phyloP scores from a whole-genome alignment of 2,113 vertebrate species.

The Strix aluco region DNA sequence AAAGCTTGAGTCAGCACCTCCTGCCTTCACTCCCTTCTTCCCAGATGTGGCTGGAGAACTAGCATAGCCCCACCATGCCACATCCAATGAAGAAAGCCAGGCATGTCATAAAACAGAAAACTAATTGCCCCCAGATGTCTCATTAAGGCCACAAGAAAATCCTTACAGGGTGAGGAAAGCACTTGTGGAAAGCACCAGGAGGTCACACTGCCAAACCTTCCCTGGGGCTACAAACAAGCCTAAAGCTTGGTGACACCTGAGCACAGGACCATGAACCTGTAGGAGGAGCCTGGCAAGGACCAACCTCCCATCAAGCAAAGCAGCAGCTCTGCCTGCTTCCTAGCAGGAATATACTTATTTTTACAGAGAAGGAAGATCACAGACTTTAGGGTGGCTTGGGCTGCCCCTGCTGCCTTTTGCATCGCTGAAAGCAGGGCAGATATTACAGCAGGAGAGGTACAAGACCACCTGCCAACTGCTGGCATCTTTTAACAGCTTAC shows the following conservation, averaged over 20 bases:
- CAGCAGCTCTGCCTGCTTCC: not conserved
- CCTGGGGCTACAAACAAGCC: not conserved
- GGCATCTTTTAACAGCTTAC: not conserved
- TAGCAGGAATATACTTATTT: not conserved
- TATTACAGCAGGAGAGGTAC: not conserved
- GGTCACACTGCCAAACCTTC: not conserved
- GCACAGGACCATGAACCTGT: accelerated
- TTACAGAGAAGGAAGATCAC: not conserved
- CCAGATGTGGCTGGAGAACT: not conserved
- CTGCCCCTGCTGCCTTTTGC: not conserved
- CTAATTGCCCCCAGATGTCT: conserved; percentile 48
- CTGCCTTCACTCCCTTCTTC: not conserved
- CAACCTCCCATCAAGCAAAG: not conserved
- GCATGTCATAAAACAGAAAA: not conserved
- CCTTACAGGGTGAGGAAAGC: not conserved
- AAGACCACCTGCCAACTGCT: accelerated
- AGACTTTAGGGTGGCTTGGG: not conserved
- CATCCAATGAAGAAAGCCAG: not conserved
- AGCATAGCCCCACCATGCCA: not conserved
- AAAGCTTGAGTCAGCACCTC: not conserved
- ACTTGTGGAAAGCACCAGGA: not conserved
- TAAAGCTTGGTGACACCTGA: not conserved
- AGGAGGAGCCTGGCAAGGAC: not conserved
- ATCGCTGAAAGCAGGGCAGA: not conserved
- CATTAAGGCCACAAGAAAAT: conserved; percentile 35